A percentile compares a stretch with the other conserved stretches of the same genome.
Evolutionary conservation across 64 coral and sea anemone species (phyloP).

Genomic region (Montipora capricornis): DNA sequence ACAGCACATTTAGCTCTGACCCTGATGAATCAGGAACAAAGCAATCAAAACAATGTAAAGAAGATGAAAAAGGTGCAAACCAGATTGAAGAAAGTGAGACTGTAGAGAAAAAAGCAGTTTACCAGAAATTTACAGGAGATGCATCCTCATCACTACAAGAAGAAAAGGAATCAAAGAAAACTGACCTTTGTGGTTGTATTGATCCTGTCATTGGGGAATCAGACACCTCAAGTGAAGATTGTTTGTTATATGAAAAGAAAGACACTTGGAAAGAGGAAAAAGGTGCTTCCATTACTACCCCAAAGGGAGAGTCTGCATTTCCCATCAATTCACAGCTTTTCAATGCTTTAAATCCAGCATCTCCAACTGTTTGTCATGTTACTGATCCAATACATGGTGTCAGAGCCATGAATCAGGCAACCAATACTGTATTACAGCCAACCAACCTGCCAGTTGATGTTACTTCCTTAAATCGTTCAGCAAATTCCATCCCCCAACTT

Average conservation of each 20-base stretch:
- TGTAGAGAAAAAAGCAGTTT: neutral
- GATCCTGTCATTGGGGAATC: neutral
- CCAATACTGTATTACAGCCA: neutral
- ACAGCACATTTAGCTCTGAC: neutral
- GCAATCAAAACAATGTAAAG: neutral
- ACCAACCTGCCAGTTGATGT: neutral
- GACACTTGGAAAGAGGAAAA: neutral
- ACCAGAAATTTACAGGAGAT: neutral
- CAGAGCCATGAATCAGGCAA: neutral
- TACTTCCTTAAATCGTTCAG: neutral
- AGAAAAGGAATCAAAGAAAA: neutral
- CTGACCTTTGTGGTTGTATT: neutral
- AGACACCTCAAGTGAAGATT: neutral
- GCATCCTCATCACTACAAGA: neutral
- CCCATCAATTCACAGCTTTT: neutral
- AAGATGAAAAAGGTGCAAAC: neutral
- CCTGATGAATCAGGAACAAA: neutral
- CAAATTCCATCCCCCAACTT: neutral
- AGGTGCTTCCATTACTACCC: neutral
- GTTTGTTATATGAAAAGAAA: neutral
- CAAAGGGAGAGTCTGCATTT: too few species aligned
- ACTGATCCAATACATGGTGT: neutral
- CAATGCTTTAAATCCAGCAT: too few species aligned
- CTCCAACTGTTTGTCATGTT: neutral
- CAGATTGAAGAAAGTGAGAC: neutral